phyloP scores from a whole-genome alignment of 2,113 vertebrate species.

The Tupaia chinensis region DNA sequence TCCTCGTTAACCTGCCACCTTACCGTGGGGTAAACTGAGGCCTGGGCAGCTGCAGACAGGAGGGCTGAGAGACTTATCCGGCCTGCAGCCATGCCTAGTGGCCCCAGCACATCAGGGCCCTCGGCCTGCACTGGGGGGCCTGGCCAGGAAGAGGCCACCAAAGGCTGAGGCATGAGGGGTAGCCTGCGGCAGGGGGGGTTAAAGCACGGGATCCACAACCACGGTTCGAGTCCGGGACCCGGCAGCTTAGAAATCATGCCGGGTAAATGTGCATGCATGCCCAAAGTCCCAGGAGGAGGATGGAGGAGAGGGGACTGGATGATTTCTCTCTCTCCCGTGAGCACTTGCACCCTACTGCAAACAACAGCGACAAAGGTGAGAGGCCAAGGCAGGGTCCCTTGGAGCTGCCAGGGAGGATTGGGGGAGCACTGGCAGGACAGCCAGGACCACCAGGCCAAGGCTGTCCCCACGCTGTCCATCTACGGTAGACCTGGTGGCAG shows the following conservation, averaged over 20 bases:
- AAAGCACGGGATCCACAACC: too few species aligned
- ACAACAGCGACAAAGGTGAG: background rate
- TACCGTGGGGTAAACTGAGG: conserved; percentile 15
- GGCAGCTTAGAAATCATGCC: too few species aligned
- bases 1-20: background rate
- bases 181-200: too few species aligned
- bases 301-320: too few species aligned
- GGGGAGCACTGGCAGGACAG: background rate
- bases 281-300: too few species aligned
- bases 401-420: background rate
- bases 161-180: background rate
- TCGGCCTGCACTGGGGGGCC: background rate
- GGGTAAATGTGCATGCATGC: too few species aligned
- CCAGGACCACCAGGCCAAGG: background rate
- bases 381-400: too few species aligned
- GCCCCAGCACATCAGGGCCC: too few species aligned
- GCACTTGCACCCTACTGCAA: too few species aligned
- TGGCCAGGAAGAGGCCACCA: background rate
- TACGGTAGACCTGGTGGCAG: background rate
- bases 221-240: too few species aligned
- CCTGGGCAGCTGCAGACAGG: background rate
- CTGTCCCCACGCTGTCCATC: background rate
- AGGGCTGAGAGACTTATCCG: background rate
- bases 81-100: background rate
- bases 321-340: too few species aligned